Base-by-base conservation (phyloP, 2,113 vertebrate genomes). In the Oncorhynchus masou region DNA sequence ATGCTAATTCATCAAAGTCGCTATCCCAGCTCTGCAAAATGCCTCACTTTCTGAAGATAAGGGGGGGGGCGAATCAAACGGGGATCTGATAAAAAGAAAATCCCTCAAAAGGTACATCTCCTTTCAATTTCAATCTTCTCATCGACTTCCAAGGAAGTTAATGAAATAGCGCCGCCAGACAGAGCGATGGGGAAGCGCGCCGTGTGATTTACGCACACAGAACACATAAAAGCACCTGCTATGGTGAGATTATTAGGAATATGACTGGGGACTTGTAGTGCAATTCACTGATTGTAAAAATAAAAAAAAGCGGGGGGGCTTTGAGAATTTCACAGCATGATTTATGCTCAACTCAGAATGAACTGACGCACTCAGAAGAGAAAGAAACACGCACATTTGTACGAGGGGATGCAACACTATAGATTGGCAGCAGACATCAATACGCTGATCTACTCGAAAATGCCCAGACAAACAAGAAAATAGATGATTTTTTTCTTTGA, bases 231-330 rank as follows among this genome's bases (percentile, higher is more conserved):
- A 86, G 91, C 91, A 90, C 88, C 88, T 88, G 94, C 91, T 85
- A 77, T 87, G 88, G 77, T 76, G 83, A 91, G 91, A 92, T 92
- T 90, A 92, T 91, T 79, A 92, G 88, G 87, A 93, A 90, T 92
- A 89, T 72, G 89, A 67, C 51, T 24, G 25, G 31, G 68, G 83
- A 91, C 89, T 83, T 82, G 87, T 74, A 76, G 87, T 89, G 87
- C 87, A 89, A 45, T 83, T 88, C 81, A 79, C 83, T 89, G 86
- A 84, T 29, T 84, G 81, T 66, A 70, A 70, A 57, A 48, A 70
- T 64, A 57, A 48, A 78, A 2, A 11, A 2, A 39, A 9, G 34
- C 8, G 8, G 39, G 82, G 78, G 84, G 83, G 83, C 89, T 83
- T 70, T 84, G 88, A 87, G 68, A 91, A 90, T 89, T 84, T 85